Evolutionary conservation across 2,888 invertebrate species (phyloP), one percentile per base, ranked within the genome.

Genomic region (Stenichneumon culpator): DNA sequence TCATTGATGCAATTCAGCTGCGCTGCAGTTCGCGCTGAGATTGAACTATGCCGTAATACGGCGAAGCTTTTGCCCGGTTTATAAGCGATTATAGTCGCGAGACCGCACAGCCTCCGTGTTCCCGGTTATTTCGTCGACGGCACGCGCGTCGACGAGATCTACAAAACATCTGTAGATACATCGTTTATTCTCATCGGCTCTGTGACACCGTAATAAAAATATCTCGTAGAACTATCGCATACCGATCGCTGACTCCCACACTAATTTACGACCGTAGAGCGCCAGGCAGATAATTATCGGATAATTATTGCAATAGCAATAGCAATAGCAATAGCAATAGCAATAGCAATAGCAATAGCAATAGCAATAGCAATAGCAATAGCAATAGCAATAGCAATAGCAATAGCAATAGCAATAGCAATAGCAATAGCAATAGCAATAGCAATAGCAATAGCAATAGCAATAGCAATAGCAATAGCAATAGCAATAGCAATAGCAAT

Each of bases 141-240:
- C 74, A 83, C 83, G 79, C 70, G 54, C 72, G 50, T 74, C 50
- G 19, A 14, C n/a, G n/a, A n/a, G n/a, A n/a, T n/a, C n/a, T 9
- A 72, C 39, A 9, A 39, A 7, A 57, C 39, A 57, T 39, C 14
- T n/a, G 39, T 57, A 2, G 11, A 60, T 9, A 54, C 54, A 54
- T 22, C 54, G 54, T 19, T 60, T 28, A 5, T 60, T 22, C 25
- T 57, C 36, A 47, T 47, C 16, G 16, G 44, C 16, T 11, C 47
- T 14, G n/a, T 28, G 1, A n/a, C 9, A 65, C 72, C 22, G 44
- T 36, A 25, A 73, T 60, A 47, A 28, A 60, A 60, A 73, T 73
- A 39, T 60, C 28, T 7, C 9, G 28, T 4, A 5, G 25, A 28
- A 11, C 5, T 28, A 54, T n/a, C 32, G 74, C 60, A 60, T 47